Evolutionary conservation across 2,797 vertebrate species (phyloP).

Genomic region (Xyrichtys novacula): DNA sequence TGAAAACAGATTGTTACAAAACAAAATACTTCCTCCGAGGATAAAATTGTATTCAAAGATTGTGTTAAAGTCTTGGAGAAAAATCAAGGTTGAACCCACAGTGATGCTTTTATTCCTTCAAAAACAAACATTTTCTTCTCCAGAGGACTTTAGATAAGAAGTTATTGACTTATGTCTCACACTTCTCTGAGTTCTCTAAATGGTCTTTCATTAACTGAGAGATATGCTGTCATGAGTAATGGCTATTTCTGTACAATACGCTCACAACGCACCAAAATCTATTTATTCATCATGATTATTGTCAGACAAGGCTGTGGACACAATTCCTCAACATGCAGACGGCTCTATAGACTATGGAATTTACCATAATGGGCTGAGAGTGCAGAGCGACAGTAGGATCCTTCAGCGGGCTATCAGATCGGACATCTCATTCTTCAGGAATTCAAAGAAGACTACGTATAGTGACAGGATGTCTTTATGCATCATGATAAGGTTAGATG

Average conservation of each 20-base stretch:
- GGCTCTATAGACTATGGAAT: not conserved
- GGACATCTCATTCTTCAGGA: constrained; percentile 7
- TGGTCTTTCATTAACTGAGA: not conserved
- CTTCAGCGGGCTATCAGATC: constrained; percentile 27
- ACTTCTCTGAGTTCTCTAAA: not conserved
- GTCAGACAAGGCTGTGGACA: constrained; percentile 2
- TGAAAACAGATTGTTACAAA: not conserved
- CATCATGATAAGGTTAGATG: no score
- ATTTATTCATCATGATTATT: constrained; percentile 15
- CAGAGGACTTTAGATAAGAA: not conserved
- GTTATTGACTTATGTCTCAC: not conserved
- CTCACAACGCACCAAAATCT: constrained; percentile 6
- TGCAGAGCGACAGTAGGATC: constrained; percentile 11
- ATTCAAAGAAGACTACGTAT: constrained; percentile 18
- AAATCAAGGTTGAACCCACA: not conserved
- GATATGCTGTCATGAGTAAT: not conserved
- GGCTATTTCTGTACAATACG: not conserved
- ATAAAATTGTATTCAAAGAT: not conserved
- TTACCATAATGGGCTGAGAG: constrained; percentile 25
- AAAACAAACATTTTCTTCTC: not conserved
- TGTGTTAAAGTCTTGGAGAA: not conserved
- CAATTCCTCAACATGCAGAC: constrained; percentile 9
- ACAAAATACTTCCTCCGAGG: not conserved
- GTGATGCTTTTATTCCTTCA: not conserved
- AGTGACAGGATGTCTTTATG: not conserved